phyloP scores from a whole-genome alignment of 1,140 invertebrate species.

The Andrena cerasifolii region DNA sequence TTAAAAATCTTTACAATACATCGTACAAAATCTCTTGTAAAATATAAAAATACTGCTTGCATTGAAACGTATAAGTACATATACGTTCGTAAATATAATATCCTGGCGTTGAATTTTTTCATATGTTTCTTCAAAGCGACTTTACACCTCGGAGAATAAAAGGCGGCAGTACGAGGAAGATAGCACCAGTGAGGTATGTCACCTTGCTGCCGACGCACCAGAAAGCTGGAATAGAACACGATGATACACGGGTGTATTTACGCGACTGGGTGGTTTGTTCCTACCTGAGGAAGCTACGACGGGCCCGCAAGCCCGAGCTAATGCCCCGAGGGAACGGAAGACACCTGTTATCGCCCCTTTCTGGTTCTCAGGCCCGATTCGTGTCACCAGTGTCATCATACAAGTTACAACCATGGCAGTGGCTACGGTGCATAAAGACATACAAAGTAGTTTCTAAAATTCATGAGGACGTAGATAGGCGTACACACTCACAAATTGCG shows the following conservation, averaged over 20 bases:
- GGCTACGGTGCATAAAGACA: conserved; percentile 86
- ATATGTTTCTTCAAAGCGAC: conserved; percentile 6
- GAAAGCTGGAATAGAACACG: conserved; percentile 85
- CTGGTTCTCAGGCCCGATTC: conserved; percentile 90
- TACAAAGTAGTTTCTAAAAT: too few species aligned
- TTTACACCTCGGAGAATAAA: conserved; percentile 80
- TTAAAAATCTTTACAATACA: conserved; percentile 4
- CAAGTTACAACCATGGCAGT: conserved; percentile 97
- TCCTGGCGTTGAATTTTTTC: background rate
- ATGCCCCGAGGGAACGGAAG: conserved; percentile 95
- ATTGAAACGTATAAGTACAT: background rate
- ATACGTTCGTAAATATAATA: conserved; percentile 12
- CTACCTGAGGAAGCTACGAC: conserved; percentile 91
- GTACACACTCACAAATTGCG: conserved; percentile 93
- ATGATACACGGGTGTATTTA: conserved; percentile 13
- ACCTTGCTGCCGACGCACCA: conserved; percentile 90
- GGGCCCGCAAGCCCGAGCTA: conserved; percentile 96
- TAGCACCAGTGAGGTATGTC: conserved; percentile 89
- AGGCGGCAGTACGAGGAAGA: conserved; percentile 87
- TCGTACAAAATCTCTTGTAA: conserved; percentile 7
- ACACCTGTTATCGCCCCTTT: conserved; percentile 97
- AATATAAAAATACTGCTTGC: conserved; percentile 52
- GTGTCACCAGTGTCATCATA: conserved; percentile 94
- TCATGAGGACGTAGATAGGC: too few species aligned
- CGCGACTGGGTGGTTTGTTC: conserved; percentile 16